A percentile compares a stretch with the other conserved stretches of the same genome.
phyloP scores from a whole-genome alignment of 2,888 invertebrate genomes.

The Meandrusa payeni region DNA sequence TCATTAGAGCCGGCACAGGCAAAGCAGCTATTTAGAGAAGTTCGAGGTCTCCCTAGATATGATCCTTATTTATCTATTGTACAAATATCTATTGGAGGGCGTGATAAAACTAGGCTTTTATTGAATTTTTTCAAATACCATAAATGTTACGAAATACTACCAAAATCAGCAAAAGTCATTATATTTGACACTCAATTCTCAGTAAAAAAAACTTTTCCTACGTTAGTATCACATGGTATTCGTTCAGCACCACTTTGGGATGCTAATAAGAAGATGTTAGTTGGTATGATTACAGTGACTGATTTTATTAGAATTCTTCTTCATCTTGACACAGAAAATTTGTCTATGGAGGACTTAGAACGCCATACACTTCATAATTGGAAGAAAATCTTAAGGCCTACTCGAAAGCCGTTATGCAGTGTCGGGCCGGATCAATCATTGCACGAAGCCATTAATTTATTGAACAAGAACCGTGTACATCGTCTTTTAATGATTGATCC shows the following conservation, averaged over 20 bases:
- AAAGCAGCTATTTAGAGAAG: conserved; percentile 72
- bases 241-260: conserved; percentile 75
- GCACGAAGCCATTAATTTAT: conserved; percentile 71
- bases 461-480: conserved; percentile 68
- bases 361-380: conserved; percentile 69
- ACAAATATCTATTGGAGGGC: conserved; percentile 72
- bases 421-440: conserved; percentile 69
- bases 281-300: conserved; percentile 75
- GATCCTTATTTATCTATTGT: conserved; percentile 76
- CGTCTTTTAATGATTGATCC: conserved; percentile 69
- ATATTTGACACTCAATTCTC: conserved; percentile 75
- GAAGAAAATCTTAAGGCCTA: conserved; percentile 65
- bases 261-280: conserved; percentile 63
- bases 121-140: conserved; percentile 76
- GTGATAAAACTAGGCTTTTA: conserved; percentile 70
- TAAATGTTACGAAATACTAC: conserved; percentile 74
- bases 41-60: conserved; percentile 70
- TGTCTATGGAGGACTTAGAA: conserved; percentile 70
- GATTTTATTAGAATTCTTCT: conserved; percentile 73
- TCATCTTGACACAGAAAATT: conserved; percentile 62
- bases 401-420: conserved; percentile 64
- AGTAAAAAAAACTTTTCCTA: conserved; percentile 72
- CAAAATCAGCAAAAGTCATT: conserved; percentile 75
- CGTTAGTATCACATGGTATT: conserved; percentile 72
- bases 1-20: conserved; percentile 71